Percentiles rank a stretch among this genome's conserved stretches.
phyloP scores from a whole-genome alignment of 92 coral and sea anemone species.

The Porites divaricata region DNA sequence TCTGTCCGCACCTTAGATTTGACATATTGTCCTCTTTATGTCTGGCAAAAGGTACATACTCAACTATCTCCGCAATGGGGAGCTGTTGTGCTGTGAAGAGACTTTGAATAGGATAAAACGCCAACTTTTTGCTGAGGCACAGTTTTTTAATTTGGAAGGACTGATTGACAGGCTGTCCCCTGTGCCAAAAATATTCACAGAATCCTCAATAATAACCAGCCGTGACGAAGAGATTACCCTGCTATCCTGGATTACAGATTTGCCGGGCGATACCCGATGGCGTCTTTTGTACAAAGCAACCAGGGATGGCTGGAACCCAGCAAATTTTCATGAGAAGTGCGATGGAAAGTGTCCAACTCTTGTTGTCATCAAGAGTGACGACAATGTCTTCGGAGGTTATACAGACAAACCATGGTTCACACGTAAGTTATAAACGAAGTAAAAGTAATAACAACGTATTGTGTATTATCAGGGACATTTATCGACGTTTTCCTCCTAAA shows the following conservation, averaged over 20 bases:
- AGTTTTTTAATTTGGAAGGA: not conserved
- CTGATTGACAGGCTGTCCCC: not conserved
- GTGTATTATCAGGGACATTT: too few species aligned
- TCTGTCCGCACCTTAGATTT: not conserved
- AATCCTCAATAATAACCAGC: constrained; percentile 1
- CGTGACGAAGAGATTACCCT: constrained; percentile 43
- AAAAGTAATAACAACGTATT: too few species aligned
- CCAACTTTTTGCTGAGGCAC: constrained; percentile 6
- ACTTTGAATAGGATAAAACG: not conserved
- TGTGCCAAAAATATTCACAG: not conserved
- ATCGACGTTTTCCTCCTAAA: too few species aligned
- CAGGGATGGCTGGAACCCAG: not conserved
- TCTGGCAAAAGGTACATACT: constrained; percentile 2
- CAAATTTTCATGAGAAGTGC: constrained; percentile 57
- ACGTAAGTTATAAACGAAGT: constrained; percentile 26
- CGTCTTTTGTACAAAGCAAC: constrained; percentile 39
- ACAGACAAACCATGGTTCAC: constrained; percentile 57
- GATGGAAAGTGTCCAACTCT: constrained; percentile 62
- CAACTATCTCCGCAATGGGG: constrained; percentile 16
- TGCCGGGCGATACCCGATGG: not conserved
- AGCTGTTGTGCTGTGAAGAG: not conserved
- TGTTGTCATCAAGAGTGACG: constrained; percentile 25
- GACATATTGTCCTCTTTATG: not conserved
- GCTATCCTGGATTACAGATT: constrained; percentile 43
- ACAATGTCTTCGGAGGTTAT: constrained; percentile 60